A percentile compares a stretch with the other conserved stretches of the same genome.
Evolutionary conservation across 2,888 invertebrate genomes (phyloP).

Genomic region (Stenotaenia linearis): DNA sequence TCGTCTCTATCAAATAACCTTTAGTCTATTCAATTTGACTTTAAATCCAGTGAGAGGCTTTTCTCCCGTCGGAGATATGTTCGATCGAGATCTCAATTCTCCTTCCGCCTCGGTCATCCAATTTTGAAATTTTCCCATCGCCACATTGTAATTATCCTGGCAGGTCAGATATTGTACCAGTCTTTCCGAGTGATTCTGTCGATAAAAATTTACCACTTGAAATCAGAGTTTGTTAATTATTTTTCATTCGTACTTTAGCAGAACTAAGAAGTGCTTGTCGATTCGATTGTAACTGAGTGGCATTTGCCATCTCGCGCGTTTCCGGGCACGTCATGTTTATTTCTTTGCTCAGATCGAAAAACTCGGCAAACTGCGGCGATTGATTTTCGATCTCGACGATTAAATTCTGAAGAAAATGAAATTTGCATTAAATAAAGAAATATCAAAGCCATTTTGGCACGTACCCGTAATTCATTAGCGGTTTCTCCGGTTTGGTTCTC

Average conservation of each 20-base stretch:
- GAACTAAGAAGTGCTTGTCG: conserved; percentile 65
- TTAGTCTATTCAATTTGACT: conserved; percentile 68
- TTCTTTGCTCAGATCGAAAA: conserved; percentile 63
- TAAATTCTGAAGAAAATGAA: conserved; percentile 51
- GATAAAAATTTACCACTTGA: neutral
- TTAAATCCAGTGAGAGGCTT: conserved; percentile 63
- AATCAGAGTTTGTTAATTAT: too few relatives aligned
- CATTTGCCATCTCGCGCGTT: conserved; percentile 72
- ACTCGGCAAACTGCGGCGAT: conserved; percentile 60
- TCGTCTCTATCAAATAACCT: conserved; percentile 48
- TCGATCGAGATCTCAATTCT: conserved; percentile 62
- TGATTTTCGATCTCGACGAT: conserved; percentile 61
- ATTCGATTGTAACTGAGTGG: conserved; percentile 67
- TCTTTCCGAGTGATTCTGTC: conserved; percentile 58
- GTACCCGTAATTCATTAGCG: neutral
- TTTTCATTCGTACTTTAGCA: neutral
- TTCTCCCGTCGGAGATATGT: conserved; percentile 56
- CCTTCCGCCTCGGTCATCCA: conserved; percentile 73
- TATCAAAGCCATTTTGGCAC: neutral
- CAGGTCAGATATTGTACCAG: conserved; percentile 65
- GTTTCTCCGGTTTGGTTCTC: neutral
- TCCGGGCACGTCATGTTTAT: conserved; percentile 73
- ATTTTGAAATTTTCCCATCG: conserved; percentile 62
- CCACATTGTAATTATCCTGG: conserved; percentile 61
- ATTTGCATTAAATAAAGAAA: neutral